Base-by-base conservation (phyloP, 2,888 invertebrate species). In the Busseola fusca region DNA sequence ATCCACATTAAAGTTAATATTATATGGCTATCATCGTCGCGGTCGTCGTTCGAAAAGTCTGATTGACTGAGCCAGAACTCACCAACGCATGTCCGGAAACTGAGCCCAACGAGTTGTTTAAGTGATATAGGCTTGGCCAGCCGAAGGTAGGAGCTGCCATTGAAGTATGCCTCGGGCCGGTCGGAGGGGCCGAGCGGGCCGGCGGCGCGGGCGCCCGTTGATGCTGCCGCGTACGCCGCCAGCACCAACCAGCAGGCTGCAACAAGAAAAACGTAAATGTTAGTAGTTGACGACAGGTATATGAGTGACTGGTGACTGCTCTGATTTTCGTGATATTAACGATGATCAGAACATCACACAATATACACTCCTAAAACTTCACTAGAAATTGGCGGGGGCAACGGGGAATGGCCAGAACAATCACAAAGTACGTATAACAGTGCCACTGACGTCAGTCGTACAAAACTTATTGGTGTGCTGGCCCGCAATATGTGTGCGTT, bases 31-130 rank as follows among this genome's bases (percentile, higher is more conserved):
- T 18, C 30, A 48, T 40, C 12, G 4, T 52, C 21, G 18, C 16
- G 14, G 12, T 42, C 21, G 18, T 16, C 18, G 12, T 34, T 34
- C 34, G 4, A 67, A 25, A 42, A 27, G 42, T 21, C 18, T 56
- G 25, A 63, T 21, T 57, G 56, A 37, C 45, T 5, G 3, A 40
- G 27, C 45, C 21, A 34, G 34, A 34, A 92, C 94, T 92, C 89
- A 98, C 98, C 97, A 83, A 97, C 96, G 92, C 98, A 98, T 10
- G 98, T 97, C 85, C 98, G 96, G 93, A 98, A 98, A 93, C 98
- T 98, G 85, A 98, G 96, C 40, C 98, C 98, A 78, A 97, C 97
- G 87, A 98, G 97, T 89, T 97, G 97, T 92, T 97, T 97, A 86
- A 98, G 96, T 73, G 97, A 97, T 90, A 98, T 96, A 71, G 97